Evolutionary conservation across 2,797 vertebrate genomes (phyloP).

Genomic region (Microchirus variegatus): DNA sequence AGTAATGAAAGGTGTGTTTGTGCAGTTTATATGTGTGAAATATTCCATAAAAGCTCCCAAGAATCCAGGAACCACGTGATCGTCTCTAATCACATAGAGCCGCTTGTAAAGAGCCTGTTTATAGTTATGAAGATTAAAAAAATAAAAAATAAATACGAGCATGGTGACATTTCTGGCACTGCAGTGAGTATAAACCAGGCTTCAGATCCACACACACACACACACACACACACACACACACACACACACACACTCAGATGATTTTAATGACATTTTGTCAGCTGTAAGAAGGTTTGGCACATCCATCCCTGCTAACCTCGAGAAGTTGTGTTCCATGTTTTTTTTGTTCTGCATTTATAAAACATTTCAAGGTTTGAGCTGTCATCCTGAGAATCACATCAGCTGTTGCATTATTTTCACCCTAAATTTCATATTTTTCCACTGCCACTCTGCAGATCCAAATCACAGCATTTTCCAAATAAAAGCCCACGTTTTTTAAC

Average conservation of each 20-base stretch:
- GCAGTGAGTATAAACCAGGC: too few species aligned
- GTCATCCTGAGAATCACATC: conserved; percentile 18
- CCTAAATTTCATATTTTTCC: conserved; percentile 35
- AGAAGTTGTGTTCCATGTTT: background rate
- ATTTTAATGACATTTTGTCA: background rate
- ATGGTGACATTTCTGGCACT: too few species aligned
- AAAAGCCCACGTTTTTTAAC: conserved; percentile 61
- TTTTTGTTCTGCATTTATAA: background rate
- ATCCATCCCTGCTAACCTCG: background rate
- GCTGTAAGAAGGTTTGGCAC: background rate
- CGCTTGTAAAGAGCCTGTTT: too few species aligned
- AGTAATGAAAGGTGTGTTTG: too few species aligned
- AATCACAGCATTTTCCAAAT: conserved; percentile 45
- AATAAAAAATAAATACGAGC: too few species aligned
- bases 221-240: background rate
- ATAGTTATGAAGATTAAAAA: too few species aligned
- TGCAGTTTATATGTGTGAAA: too few species aligned
- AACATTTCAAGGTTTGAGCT: background rate
- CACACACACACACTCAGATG: background rate
- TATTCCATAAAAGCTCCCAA: too few species aligned
- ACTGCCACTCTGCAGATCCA: conserved; percentile 34
- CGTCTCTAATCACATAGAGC: too few species aligned
- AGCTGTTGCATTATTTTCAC: conserved; percentile 23
- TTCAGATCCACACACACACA: background rate
- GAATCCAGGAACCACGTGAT: too few species aligned